phyloP scores from a whole-genome alignment of 2,797 vertebrate species.

The Sebastes umbrosus region DNA sequence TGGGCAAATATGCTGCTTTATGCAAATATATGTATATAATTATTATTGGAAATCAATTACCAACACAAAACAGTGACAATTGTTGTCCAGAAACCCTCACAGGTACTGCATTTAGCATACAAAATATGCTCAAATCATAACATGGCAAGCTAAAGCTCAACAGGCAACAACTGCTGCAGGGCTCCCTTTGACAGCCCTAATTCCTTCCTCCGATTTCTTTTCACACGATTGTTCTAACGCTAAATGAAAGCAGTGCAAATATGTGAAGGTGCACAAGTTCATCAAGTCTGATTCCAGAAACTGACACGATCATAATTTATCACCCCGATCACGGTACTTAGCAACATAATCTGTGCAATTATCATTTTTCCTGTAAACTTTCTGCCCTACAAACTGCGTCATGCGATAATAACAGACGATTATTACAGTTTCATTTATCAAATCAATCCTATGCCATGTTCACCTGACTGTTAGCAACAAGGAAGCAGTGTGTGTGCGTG shows the following conservation, averaged over 20 bases:
- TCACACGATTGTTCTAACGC: not conserved
- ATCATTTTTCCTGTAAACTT: not conserved
- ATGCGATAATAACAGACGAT: not conserved
- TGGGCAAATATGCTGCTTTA: too few species aligned
- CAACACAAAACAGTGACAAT: too few species aligned
- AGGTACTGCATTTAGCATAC: too few species aligned
- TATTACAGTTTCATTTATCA: constrained; percentile 3
- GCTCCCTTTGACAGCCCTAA: too few species aligned
- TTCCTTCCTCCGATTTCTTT: not conserved
- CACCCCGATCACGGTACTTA: not conserved
- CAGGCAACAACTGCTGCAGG: too few species aligned
- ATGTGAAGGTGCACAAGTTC: not conserved
- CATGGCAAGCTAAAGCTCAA: too few species aligned
- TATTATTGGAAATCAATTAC: too few species aligned
- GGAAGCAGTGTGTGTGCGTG: not conserved
- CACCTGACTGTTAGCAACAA: constrained; percentile 22
- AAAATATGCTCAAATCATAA: too few species aligned
- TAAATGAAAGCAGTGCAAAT: not conserved
- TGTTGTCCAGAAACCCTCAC: too few species aligned
- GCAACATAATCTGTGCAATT: not conserved
- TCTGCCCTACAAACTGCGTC: not conserved
- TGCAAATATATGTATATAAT: too few species aligned
- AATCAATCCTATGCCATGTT: constrained; percentile 9
- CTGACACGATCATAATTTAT: not conserved
- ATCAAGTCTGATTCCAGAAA: not conserved